Evolutionary conservation across 2,797 vertebrate genomes (phyloP), one percentile per base, ranked within the genome.

Genomic region (Rhynchotus rufescens): DNA sequence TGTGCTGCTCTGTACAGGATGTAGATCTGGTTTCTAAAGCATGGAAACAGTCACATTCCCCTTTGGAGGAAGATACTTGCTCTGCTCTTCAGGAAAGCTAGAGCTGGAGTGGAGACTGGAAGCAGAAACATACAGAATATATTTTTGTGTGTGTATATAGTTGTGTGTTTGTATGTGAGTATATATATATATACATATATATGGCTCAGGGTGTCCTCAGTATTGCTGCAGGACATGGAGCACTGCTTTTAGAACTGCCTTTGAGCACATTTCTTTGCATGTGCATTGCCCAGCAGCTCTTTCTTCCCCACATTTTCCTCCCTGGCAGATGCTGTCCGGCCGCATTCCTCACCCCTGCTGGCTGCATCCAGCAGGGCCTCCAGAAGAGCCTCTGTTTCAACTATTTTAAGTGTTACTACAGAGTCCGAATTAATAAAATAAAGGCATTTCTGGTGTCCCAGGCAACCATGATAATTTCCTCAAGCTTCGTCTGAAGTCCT

Each of bases 1-100:
- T 16, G 15, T 3, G 5, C 15, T 0, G 0, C 3, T 36, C 3
- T 40, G 12, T 28, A 2, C 7, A 49, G 56, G 49, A 6, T 2
- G 9, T 34, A 5, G 3, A n/a, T 47, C 6, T 59, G 72, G 14
- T n/a, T 82, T 49, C 57, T 13, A 23, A 34, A 8, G 51, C 77
- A 45, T 10, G 15, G 60, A 26, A 45, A 23, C 6, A 21, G 19
- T 23, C n/a, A 25, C 12, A 19, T 60, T 62, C 36, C 62, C 8
- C 19, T 28, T 25, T 45, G 32, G 10, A 10, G 75, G 36, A 51
- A 72, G 28, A 9, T 17, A 21, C 6, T 54, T 12, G 5, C 28
- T 52, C 54, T 34, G 23, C 15, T 64, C 1, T n/a, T 49, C n/a
- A 47, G 5, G 26, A 56, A 20, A 54, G 66, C 28, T 8, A 34